A percentile compares a stretch with the other conserved stretches of the same genome.
phyloP scores from a whole-genome alignment of 2,113 vertebrate genomes.

The Candoia aspera region DNA sequence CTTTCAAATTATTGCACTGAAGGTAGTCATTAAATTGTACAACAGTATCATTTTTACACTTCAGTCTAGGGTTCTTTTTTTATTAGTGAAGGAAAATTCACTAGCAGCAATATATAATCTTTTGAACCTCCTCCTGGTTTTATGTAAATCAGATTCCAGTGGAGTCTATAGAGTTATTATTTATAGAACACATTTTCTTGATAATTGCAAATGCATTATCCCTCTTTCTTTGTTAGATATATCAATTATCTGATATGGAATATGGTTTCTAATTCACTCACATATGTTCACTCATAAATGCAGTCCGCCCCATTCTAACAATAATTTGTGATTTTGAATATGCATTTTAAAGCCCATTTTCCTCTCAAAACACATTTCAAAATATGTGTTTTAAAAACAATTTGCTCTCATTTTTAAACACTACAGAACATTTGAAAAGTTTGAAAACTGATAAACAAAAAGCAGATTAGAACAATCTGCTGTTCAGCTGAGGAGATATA shows the following conservation, averaged over 20 bases:
- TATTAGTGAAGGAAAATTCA: conserved; percentile 37
- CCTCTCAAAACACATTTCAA: background rate
- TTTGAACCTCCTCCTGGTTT: rapidly evolving
- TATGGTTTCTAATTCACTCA: background rate
- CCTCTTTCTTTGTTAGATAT: background rate
- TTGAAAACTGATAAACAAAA: background rate
- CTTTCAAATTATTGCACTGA: conserved; percentile 67
- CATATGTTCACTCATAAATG: background rate
- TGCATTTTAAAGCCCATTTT: background rate
- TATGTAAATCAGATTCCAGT: rapidly evolving
- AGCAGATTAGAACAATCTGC: too few species aligned
- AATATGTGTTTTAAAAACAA: background rate
- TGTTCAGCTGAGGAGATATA: too few species aligned
- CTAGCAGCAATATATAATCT: background rate
- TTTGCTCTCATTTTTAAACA: background rate
- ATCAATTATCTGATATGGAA: background rate
- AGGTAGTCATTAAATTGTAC: conserved; percentile 63
- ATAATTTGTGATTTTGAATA: too few species aligned
- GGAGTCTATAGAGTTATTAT: background rate
- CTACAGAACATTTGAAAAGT: background rate
- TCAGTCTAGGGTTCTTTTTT: conserved; percentile 33
- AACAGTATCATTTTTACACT: conserved; percentile 53
- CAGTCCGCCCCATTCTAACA: background rate
- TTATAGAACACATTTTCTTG: background rate
- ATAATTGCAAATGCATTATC: background rate